phyloP scores from a whole-genome alignment of 2,797 vertebrate genomes.

The Phrynocephalus vlangalii region DNA sequence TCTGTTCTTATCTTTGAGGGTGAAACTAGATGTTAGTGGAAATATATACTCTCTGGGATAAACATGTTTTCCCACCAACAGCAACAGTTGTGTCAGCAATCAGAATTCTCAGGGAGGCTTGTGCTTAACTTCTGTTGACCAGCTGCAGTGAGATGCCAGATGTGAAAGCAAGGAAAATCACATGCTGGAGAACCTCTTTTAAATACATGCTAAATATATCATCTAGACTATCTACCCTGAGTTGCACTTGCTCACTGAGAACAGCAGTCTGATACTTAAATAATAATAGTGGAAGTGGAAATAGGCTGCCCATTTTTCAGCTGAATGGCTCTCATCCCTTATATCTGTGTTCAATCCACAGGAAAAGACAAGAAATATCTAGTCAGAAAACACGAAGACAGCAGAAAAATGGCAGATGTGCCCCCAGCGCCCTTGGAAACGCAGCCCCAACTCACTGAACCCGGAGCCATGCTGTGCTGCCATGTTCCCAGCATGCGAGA shows the following conservation, averaged over 20 bases:
- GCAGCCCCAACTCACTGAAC: background rate
- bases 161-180: too few relatives aligned
- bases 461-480: background rate
- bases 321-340: background rate
- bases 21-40: too few relatives aligned
- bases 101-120: too few relatives aligned
- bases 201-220: too few relatives aligned
- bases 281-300: background rate
- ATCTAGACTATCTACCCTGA: background rate
- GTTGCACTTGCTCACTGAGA: background rate
- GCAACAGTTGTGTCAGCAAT: too few relatives aligned
- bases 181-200: too few relatives aligned
- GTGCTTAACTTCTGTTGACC: too few relatives aligned
- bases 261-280: background rate
- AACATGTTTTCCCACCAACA: too few relatives aligned
- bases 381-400: background rate
- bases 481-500: background rate
- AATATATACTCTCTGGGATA: too few relatives aligned
- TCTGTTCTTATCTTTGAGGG: background rate
- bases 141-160: too few relatives aligned
- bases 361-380: background rate
- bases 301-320: background rate
- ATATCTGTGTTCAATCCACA: background rate
- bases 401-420: background rate
- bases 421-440: background rate